Percentiles rank a stretch among this genome's conserved stretches.
phyloP scores from a whole-genome alignment of 1,140 invertebrate species.

The Tetramorium alpestre region DNA sequence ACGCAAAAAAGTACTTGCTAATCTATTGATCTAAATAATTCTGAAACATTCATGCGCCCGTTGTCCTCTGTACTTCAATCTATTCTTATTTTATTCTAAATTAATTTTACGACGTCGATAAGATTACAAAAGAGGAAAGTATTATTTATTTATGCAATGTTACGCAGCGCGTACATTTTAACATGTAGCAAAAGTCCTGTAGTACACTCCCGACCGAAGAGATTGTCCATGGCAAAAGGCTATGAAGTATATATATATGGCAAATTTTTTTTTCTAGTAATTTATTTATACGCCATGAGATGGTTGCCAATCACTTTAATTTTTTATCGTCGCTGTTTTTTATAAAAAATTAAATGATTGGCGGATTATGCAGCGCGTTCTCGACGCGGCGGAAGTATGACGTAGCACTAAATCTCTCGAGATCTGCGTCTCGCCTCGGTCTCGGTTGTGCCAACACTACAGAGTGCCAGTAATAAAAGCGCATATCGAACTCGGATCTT shows the following conservation, averaged over 20 bases:
- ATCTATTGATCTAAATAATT: constrained; percentile 12
- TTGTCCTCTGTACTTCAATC: constrained; percentile 68
- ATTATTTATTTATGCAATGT: constrained; percentile 80
- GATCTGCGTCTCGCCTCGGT: background rate
- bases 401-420: constrained; percentile 30
- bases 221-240: constrained; percentile 65
- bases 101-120: constrained; percentile 68
- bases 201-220: constrained; percentile 52
- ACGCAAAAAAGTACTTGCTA: background rate
- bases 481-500: background rate
- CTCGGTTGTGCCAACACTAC: background rate
- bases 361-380: constrained; percentile 47
- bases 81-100: constrained; percentile 69
- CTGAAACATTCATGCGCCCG: constrained; percentile 61
- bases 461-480: background rate
- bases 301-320: constrained; percentile 79
- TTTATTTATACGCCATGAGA: constrained; percentile 60
- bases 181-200: constrained; percentile 45
- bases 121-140: constrained; percentile 77
- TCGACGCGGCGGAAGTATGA: background rate
- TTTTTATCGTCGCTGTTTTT: constrained; percentile 81
- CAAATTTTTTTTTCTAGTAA: constrained; percentile 52
- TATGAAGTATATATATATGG: constrained; percentile 19
- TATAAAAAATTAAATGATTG: constrained; percentile 82
- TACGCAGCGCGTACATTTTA: constrained; percentile 67